Percentiles rank a stretch among this genome's conserved stretches.
Evolutionary conservation across 2,113 vertebrate genomes (phyloP).

Genomic region (Prionailurus viverrinus): DNA sequence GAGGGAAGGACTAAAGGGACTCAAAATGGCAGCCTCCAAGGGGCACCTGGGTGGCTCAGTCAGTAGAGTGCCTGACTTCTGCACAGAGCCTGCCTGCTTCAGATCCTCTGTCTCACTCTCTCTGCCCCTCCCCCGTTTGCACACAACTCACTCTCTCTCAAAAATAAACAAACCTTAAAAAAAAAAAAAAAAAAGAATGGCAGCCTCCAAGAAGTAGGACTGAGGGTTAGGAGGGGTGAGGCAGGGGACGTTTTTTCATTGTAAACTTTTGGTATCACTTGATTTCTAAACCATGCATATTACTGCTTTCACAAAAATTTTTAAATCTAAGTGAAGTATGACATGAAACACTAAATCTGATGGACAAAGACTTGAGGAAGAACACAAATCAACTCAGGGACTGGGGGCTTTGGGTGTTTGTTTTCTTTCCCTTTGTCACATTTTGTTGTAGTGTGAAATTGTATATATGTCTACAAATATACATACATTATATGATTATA

Average conservation of each 20-base stretch:
- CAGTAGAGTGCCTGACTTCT: too few relatives aligned
- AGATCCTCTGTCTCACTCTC: too few relatives aligned
- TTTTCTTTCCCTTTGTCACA: not conserved
- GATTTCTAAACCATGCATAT: not conserved
- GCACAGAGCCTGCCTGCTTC: too few relatives aligned
- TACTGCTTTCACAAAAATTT: not conserved
- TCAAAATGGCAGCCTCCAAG: not conserved
- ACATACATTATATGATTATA: not conserved
- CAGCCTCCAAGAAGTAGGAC: not conserved
- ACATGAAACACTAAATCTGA: not conserved
- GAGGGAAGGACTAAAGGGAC: not conserved
- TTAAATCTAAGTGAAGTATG: not conserved
- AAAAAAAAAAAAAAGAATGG: not conserved
- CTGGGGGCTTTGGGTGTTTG: not conserved
- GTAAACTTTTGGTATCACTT: not conserved
- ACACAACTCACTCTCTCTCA: too few relatives aligned
- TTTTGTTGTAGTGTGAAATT: not conserved
- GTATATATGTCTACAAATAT: not conserved
- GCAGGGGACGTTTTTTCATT: too few relatives aligned
- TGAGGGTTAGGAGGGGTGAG: not conserved
- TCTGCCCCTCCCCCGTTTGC: too few relatives aligned
- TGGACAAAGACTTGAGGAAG: not conserved
- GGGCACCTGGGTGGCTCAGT: too few relatives aligned
- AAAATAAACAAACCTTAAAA: too few relatives aligned
- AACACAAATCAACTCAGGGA: not conserved